phyloP scores from a whole-genome alignment of 2,888 invertebrate genomes.

The Lamellibrachia columna region DNA sequence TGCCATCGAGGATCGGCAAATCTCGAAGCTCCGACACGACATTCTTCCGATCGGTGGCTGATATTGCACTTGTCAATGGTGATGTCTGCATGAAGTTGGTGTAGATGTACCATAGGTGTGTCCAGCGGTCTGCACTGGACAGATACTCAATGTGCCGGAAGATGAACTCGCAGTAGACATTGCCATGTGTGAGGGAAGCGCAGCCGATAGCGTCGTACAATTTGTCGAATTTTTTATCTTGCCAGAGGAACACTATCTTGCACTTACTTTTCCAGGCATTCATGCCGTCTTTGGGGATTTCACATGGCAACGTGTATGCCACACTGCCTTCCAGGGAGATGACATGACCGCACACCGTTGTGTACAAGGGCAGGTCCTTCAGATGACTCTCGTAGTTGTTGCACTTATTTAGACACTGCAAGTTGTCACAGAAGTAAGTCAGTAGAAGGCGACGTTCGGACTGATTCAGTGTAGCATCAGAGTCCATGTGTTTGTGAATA shows the following conservation, averaged over 20 bases:
- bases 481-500: constrained; percentile 24
- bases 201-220: constrained; percentile 41
- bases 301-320: constrained; percentile 40
- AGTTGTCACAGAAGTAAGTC: constrained; percentile 29
- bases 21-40: constrained; percentile 37
- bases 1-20: constrained; percentile 39
- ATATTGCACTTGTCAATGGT: background rate
- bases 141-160: constrained; percentile 42
- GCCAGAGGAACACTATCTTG: constrained; percentile 40
- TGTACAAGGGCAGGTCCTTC: constrained; percentile 37
- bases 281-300: constrained; percentile 41
- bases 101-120: constrained; percentile 40
- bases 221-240: constrained; percentile 28
- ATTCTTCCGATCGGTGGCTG: constrained; percentile 29
- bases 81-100: constrained; percentile 32
- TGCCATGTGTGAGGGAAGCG: constrained; percentile 34
- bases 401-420: constrained; percentile 28
- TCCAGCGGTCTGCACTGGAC: constrained; percentile 34
- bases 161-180: constrained; percentile 45
- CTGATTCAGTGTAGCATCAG: too few species aligned
- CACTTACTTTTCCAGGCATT: constrained; percentile 40
- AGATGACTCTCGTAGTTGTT: constrained; percentile 27
- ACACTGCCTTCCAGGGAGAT: constrained; percentile 35
- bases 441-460: too few species aligned
- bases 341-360: constrained; percentile 37